These are phyloP conservation scores for Erithacus rubecula DNA, from an alignment of 2,797 vertebrate genomes.

Conservation along the genomic window DNA sequence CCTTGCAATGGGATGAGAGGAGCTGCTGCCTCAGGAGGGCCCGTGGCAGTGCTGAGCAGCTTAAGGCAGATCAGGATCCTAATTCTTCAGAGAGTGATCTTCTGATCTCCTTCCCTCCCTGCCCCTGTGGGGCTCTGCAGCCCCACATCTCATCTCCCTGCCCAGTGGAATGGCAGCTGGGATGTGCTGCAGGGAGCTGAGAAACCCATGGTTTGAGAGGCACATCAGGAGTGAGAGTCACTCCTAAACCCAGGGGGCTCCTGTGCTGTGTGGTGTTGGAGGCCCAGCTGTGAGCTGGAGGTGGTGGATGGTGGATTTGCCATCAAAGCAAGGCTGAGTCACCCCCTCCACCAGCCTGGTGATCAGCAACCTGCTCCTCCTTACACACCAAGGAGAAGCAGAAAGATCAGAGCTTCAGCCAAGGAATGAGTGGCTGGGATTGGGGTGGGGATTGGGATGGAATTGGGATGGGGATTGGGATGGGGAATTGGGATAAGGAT, in stretches of 20 bases:
- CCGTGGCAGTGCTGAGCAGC: not conserved
- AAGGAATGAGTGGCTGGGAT: not conserved
- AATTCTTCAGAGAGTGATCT: conserved; percentile 41
- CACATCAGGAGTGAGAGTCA: accelerated
- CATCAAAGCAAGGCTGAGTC: not conserved
- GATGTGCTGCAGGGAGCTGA: not conserved
- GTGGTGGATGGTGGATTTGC: not conserved
- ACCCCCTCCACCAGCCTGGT: not conserved
- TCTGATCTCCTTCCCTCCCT: conserved; percentile 37
- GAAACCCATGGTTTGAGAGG: not conserved
- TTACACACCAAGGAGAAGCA: not conserved
- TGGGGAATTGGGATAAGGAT: too few species aligned
- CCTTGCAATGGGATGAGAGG: not conserved
- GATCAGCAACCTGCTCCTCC: not conserved
- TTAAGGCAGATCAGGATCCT: conserved; percentile 45
- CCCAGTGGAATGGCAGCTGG: not conserved
- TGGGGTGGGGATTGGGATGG: too few species aligned
- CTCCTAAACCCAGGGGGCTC: not conserved
- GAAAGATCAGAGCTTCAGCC: not conserved
- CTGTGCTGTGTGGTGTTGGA: accelerated
- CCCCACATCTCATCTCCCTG: not conserved
- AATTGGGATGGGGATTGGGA: too few species aligned
- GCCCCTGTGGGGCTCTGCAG: not conserved
- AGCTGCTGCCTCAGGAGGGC: conserved; percentile 34
- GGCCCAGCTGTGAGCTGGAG: accelerated